Percentiles rank a stretch among this genome's conserved stretches.
Conservation (phyloP, 1,140 invertebrate species). For the Heliconius melpomene region DNA sequence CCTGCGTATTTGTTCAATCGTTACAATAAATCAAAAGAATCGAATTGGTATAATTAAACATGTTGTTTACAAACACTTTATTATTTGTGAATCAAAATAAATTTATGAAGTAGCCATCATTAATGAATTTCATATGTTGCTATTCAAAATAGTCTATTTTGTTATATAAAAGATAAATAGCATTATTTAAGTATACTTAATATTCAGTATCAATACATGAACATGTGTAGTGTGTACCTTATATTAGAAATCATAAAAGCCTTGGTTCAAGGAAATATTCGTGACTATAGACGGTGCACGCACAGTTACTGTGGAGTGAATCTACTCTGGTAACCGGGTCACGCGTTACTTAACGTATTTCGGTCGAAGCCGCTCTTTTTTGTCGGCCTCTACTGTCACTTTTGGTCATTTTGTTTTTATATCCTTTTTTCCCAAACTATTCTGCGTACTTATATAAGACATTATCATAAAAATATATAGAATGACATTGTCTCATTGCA, state of each 20-base stretch:
- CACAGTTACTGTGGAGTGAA: conserved; percentile 42
- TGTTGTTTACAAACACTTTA: conserved; percentile 7
- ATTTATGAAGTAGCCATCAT: background rate
- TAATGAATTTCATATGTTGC: background rate
- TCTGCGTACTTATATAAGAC: background rate
- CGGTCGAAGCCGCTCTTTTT: conserved; percentile 33
- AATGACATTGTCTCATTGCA: background rate
- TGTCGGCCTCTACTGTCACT: conserved; percentile 23
- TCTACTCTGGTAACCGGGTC: conserved; percentile 48
- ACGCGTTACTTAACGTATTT: conserved; percentile 43
- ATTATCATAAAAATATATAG: background rate
- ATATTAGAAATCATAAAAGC: conserved; percentile 35
- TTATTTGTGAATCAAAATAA: background rate
- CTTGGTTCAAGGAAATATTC: conserved; percentile 39
- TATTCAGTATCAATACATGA: conserved; percentile 1
- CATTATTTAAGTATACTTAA: background rate
- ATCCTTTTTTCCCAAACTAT: conserved; percentile 13
- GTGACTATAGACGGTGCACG: conserved; percentile 45
- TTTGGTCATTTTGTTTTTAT: conserved; percentile 24
- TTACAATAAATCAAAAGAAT: conserved; percentile 13
- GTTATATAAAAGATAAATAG: background rate
- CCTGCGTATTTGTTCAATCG: conserved; percentile 40
- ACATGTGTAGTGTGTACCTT: background rate
- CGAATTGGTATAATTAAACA: conserved; percentile 16
- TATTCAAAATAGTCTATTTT: background rate